phyloP scores from a whole-genome alignment of 2,797 vertebrate species.

The Notolabrus celidotus region DNA sequence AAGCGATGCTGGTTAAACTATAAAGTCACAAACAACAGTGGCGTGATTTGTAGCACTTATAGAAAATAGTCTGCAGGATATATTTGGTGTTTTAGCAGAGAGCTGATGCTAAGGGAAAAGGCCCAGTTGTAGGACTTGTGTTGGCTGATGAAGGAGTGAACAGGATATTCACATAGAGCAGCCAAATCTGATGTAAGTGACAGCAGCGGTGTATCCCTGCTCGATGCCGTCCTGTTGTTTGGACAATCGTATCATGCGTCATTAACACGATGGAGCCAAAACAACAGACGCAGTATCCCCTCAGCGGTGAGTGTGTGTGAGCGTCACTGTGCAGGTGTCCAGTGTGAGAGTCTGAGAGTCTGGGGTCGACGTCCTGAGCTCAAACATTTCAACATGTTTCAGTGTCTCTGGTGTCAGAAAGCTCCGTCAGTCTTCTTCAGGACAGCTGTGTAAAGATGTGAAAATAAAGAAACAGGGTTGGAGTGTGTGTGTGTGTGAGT shows the following conservation, averaged over 20 bases:
- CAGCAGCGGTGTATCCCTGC: not conserved
- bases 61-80: no score
- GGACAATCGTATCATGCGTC: not conserved
- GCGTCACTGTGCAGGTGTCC: conserved; percentile 22
- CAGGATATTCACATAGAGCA: no score
- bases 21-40: no score
- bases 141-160: no score
- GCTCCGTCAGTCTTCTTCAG: conserved; percentile 14
- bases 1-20: no score
- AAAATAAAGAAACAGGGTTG: conserved; percentile 41
- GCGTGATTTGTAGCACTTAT: no score
- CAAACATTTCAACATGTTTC: conserved; percentile 12
- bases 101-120: no score
- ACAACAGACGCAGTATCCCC: not conserved
- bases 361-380: conserved; percentile 6
- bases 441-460: conserved; percentile 55
- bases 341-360: not conserved
- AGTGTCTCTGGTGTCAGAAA: conserved; percentile 36
- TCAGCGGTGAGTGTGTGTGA: not conserved
- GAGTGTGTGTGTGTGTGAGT: conserved; percentile 10
- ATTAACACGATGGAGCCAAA: not conserved
- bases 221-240: not conserved
- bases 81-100: no score
- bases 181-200: no score
- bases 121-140: no score